Evolutionary conservation across 2,888 invertebrate genomes (phyloP).

Genomic region (Uloborus plumipes): DNA sequence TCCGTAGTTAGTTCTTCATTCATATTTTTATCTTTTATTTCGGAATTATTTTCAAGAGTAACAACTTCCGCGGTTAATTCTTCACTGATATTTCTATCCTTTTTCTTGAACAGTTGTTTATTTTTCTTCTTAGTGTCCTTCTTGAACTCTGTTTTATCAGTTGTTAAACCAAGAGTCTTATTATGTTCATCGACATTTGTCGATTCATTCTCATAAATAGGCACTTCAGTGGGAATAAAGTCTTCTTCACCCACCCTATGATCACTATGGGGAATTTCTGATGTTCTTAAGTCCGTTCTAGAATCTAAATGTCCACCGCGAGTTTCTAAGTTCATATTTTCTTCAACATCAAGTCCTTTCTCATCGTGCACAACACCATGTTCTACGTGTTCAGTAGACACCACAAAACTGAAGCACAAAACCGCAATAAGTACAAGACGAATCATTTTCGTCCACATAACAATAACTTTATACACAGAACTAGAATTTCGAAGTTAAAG

Average conservation of each 20-base stretch:
- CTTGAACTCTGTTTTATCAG: constrained; percentile 33
- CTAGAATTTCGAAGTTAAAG: background rate
- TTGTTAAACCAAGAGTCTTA: background rate
- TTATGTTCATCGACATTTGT: too few relatives aligned
- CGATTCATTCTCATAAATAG: background rate
- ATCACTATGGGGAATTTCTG: background rate
- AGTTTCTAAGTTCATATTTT: background rate
- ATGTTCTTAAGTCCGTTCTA: constrained; percentile 1
- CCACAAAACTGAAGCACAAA: background rate
- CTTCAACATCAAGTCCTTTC: constrained; percentile 5
- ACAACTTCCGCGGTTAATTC: background rate
- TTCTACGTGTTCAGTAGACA: background rate
- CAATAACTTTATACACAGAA: background rate
- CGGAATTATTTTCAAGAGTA: background rate
- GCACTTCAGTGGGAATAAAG: background rate
- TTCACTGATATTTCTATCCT: constrained; percentile 15
- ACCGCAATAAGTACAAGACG: background rate
- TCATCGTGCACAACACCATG: background rate
- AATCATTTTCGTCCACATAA: background rate
- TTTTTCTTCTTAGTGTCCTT: constrained; percentile 37
- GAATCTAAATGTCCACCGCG: background rate
- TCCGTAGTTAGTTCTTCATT: background rate
- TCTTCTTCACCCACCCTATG: background rate
- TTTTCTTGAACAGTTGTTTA: constrained; percentile 29
- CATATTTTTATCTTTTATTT: constrained; percentile 20